Base-by-base conservation (phyloP, 2,888 invertebrate genomes). In the Synergus japonicus region DNA sequence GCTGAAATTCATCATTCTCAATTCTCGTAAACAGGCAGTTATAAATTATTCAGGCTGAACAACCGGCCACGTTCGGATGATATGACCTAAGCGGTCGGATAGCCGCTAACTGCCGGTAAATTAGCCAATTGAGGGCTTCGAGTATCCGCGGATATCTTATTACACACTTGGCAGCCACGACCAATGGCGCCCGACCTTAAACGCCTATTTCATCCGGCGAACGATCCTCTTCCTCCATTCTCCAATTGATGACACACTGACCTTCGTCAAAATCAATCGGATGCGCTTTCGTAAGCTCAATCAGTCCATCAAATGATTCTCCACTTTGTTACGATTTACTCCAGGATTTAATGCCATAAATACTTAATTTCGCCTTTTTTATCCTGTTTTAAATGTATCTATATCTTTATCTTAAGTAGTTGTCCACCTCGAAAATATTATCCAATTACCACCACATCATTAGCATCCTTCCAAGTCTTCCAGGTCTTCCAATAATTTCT, bases 111-210 rank as follows among this genome's bases (percentile, higher is more conserved):
- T 91, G 92, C 90, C 89, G 90, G 90, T 91, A 91, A 92, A 92
- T 92, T 92, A 92, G 90, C 92, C 92, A 92, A 92, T 92, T 92
- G 92, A 92, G 92, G 91, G 90, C 92, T 92, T 92, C 91, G 92
- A 92, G 92, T 92, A 91, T 92, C 92, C 92, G 92, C 92, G 92
- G 92, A 92, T 92, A 92, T 92, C 92, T 91, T 92, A 92, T 92
- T 92, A 92, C 92, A 92, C 89, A 89, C 90, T 90, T 89, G 89
- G 87, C 88, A 86, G 87, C 85, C 83, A 85, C 86, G 85, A 83
- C 87, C 86, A 86, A 89, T 89, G 88, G 90, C 90, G 90, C 89
- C 89, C 89, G 89, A 83, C 84, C 86, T 86, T 86, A 84, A 87
- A 86, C 86, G 85, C 85, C 84, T 83, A 83, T 85, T 85, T 84